phyloP scores from a whole-genome alignment of 1,140 invertebrate genomes.

The Nephila pilipes region DNA sequence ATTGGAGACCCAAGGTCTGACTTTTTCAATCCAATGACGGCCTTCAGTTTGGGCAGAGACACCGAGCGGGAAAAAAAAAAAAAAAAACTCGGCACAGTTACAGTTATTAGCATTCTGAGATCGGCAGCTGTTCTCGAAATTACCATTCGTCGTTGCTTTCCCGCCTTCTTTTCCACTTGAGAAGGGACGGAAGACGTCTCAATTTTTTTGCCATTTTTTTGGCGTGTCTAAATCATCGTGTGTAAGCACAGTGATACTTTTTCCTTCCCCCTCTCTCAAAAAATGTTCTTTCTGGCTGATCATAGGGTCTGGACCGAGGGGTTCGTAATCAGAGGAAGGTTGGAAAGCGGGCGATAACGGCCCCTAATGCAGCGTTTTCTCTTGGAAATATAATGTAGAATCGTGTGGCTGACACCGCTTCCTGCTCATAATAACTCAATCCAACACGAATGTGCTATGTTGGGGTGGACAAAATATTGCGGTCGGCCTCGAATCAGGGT shows the following conservation, averaged over 20 bases:
- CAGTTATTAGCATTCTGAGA: slow-evolving; percentile 64
- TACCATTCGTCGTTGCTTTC: slow-evolving; percentile 42
- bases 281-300: slow-evolving; percentile 41
- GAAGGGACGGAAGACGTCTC: slow-evolving; percentile 41
- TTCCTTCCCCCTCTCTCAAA: neutral
- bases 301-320: slow-evolving; percentile 17
- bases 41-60: slow-evolving; percentile 33
- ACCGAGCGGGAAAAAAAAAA: neutral
- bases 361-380: slow-evolving; percentile 59
- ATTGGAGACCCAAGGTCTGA: slow-evolving; percentile 61
- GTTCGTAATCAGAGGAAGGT: slow-evolving; percentile 61
- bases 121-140: slow-evolving; percentile 60
- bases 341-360: slow-evolving; percentile 69
- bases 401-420: slow-evolving; percentile 69
- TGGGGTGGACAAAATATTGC: slow-evolving; percentile 70
- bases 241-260: slow-evolving; percentile 27
- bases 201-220: slow-evolving; percentile 9
- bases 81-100: slow-evolving; percentile 12
- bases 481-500: neutral
- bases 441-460: slow-evolving; percentile 25
- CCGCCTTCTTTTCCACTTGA: slow-evolving; percentile 39
- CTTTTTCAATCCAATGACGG: slow-evolving; percentile 25
- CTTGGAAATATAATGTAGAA: slow-evolving; percentile 51
- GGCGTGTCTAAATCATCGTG: slow-evolving; percentile 46
- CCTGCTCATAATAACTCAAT: slow-evolving; percentile 74